Evolutionary conservation across 2,797 vertebrate species (phyloP).

Genomic region (Avahi laniger): DNA sequence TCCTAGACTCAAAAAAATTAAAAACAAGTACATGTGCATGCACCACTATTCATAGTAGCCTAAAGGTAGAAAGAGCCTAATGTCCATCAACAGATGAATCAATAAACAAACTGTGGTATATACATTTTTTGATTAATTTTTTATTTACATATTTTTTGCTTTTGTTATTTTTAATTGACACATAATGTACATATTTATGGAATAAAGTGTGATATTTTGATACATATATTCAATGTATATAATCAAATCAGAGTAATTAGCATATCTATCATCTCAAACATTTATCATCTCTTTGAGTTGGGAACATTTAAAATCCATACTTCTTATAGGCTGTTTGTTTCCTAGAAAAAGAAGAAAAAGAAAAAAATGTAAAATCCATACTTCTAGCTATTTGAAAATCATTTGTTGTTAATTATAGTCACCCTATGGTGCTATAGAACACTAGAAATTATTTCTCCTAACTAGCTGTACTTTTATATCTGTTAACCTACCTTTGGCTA

Average conservation of each 20-base stretch:
- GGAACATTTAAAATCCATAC: background rate
- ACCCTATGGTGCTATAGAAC: background rate
- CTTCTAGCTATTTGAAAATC: background rate
- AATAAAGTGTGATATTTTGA: background rate
- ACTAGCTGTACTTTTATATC: background rate
- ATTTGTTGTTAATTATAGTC: background rate
- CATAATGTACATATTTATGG: background rate
- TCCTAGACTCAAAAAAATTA: background rate
- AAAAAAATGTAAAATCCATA: too few species aligned
- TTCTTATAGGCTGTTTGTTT: too few species aligned
- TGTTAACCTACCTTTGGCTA: background rate
- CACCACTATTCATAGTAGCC: background rate
- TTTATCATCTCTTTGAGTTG: background rate
- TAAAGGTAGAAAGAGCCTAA: background rate
- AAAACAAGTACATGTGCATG: background rate
- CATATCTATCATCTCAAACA: background rate
- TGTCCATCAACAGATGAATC: background rate
- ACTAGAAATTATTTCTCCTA: background rate
- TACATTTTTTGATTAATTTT: background rate
- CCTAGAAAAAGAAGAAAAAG: too few species aligned
- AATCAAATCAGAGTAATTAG: background rate
- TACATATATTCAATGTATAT: background rate
- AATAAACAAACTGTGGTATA: background rate
- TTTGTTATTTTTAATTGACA: background rate
- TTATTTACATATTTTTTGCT: background rate